phyloP scores from a whole-genome alignment of 2,113 vertebrate species.

The Corvus hawaiiensis region DNA sequence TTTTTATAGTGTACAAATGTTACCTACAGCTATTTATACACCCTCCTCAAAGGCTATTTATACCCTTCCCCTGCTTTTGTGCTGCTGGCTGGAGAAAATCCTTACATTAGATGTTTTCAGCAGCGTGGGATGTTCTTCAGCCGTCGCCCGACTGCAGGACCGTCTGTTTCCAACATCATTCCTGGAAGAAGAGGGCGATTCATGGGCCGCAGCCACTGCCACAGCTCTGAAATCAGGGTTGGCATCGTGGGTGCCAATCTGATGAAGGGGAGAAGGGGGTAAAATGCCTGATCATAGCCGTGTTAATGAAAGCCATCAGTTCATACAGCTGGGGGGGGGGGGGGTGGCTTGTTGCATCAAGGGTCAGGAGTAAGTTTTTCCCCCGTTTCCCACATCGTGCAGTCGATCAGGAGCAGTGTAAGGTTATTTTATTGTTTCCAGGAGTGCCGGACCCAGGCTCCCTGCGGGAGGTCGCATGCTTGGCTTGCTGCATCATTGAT shows the following conservation, averaged over 20 bases:
- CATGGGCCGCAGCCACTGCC: neutral
- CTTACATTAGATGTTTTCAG: neutral
- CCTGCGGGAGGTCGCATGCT: neutral
- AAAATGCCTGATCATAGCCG: rapidly evolving
- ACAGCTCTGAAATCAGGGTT: neutral
- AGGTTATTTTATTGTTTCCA: neutral
- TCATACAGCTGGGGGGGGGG: neutral
- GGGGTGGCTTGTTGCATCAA: neutral
- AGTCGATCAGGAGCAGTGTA: neutral
- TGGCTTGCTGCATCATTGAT: slow-evolving; percentile 1
- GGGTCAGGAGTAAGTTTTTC: neutral
- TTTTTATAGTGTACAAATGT: neutral
- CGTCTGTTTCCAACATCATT: rapidly evolving
- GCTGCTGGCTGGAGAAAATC: slow-evolving; percentile 21
- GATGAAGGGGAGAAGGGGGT: neutral
- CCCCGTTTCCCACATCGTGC: neutral
- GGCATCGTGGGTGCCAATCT: neutral
- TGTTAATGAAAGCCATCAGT: neutral
- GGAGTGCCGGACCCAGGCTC: neutral
- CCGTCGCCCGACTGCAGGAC: neutral
- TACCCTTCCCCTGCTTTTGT: neutral
- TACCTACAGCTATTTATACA: slow-evolving; percentile 44
- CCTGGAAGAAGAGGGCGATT: neutral
- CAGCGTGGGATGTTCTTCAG: neutral
- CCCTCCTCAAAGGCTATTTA: slow-evolving; percentile 14